phyloP scores from a whole-genome alignment of 2,113 vertebrate species.

The Pleuronectes platessa region DNA sequence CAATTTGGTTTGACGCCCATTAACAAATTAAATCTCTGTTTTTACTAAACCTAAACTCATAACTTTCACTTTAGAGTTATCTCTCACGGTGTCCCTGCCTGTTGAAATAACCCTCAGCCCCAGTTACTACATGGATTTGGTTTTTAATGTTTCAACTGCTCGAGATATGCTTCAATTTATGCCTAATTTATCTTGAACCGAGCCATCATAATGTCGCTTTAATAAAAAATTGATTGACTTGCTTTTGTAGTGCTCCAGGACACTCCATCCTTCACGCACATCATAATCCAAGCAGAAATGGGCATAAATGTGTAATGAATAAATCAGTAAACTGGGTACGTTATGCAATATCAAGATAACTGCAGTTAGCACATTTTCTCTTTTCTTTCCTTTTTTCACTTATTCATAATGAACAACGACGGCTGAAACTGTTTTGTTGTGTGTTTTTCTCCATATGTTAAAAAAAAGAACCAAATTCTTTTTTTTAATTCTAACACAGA shows the following conservation, averaged over 20 bases:
- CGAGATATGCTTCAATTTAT: constrained; percentile 15
- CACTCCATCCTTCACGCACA: constrained; percentile 28
- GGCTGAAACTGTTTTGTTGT: neutral
- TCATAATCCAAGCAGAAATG: constrained; percentile 31
- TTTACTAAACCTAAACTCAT: neutral
- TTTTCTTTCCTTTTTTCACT: neutral
- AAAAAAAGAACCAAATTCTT: too few species aligned
- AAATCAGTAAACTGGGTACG: constrained; percentile 5
- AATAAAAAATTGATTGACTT: constrained; percentile 43
- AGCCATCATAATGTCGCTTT: constrained; percentile 26
- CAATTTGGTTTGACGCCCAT: neutral
- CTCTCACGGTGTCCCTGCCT: neutral
- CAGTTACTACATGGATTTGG: constrained; percentile 14
- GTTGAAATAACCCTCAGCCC: constrained; percentile 24
- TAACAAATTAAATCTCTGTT: neutral
- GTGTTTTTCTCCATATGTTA: neutral
- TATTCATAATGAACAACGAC: neutral
- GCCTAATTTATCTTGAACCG: constrained; percentile 19
- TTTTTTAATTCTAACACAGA: too few species aligned
- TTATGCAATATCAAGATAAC: constrained; percentile 22
- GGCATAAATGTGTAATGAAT: constrained; percentile 21
- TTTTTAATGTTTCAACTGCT: constrained; percentile 32
- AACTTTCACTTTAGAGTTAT: constrained; percentile 11
- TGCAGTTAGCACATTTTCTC: neutral
- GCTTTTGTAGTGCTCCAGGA: constrained; percentile 18